Evolutionary conservation across 2,797 vertebrate genomes (phyloP).

Genomic region (Pteronotus mesoamericanus): DNA sequence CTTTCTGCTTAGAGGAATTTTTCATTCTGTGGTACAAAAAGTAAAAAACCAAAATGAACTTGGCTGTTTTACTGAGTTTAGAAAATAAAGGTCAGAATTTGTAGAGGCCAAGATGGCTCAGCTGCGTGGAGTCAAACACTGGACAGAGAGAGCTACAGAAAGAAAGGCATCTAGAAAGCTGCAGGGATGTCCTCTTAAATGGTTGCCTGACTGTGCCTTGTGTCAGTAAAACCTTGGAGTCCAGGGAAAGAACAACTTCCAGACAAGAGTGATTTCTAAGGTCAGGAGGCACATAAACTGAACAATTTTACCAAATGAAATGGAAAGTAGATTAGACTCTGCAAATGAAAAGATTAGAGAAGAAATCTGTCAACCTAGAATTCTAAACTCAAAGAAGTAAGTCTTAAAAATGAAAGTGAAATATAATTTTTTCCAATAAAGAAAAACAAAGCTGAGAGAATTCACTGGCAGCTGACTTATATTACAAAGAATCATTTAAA

Average conservation of each 20-base stretch:
- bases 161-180: neutral
- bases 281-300: neutral
- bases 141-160: neutral
- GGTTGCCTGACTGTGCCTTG: neutral
- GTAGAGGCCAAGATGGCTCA: neutral
- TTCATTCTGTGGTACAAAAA: neutral
- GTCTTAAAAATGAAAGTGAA: constrained; percentile 26
- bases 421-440: neutral
- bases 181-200: neutral
- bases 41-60: neutral
- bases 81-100: neutral
- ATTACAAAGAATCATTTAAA: neutral
- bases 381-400: neutral
- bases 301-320: neutral
- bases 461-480: neutral
- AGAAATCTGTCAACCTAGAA: neutral
- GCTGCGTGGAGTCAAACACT: neutral
- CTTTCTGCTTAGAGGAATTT: neutral
- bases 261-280: neutral
- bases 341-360: neutral
- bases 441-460: neutral
- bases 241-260: neutral
- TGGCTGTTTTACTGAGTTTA: neutral
- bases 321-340: neutral
- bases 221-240: neutral